A percentile compares a stretch with the other conserved stretches of the same genome.
These are phyloP conservation scores for Cyprinus carpio DNA, from an alignment of 2,113 vertebrate species.

Conservation along the genomic window DNA sequence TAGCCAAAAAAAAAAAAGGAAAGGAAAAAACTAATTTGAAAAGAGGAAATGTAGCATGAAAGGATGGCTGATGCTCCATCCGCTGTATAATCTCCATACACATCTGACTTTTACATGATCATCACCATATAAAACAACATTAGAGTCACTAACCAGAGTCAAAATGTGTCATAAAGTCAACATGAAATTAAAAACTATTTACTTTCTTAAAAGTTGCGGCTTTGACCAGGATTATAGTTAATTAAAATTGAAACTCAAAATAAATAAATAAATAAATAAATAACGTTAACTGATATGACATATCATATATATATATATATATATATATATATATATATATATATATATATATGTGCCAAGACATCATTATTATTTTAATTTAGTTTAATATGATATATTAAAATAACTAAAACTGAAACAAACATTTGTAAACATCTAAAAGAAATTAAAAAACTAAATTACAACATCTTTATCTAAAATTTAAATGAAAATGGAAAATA, in stretches of 20 bases:
- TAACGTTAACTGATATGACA: too few relatives aligned
- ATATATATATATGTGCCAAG: too few relatives aligned
- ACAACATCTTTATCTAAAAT: too few relatives aligned
- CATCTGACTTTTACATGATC: not conserved
- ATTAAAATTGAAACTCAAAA: not conserved
- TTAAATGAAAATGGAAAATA: too few relatives aligned
- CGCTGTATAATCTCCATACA: not conserved
- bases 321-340: too few relatives aligned
- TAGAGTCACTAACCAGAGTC: not conserved
- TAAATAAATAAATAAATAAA: too few relatives aligned
- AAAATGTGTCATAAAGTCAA: not conserved
- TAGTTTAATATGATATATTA: too few relatives aligned
- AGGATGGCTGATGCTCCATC: constrained; percentile 1
- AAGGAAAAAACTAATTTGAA: constrained; percentile 18
- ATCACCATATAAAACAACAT: not conserved
- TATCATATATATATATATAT: too few relatives aligned
- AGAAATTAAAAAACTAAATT: too few relatives aligned
- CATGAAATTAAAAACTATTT: not conserved
- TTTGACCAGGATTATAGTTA: not conserved
- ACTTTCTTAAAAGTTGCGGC: not conserved
- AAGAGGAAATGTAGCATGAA: constrained; percentile 31
- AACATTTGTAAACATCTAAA: too few relatives aligned
- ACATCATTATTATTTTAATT: too few relatives aligned
- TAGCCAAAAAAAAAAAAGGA: constrained; percentile 16
- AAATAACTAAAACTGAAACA: too few relatives aligned